Conservation (phyloP, 2,888 invertebrate species). For the Linnaemya tessellans region DNA sequence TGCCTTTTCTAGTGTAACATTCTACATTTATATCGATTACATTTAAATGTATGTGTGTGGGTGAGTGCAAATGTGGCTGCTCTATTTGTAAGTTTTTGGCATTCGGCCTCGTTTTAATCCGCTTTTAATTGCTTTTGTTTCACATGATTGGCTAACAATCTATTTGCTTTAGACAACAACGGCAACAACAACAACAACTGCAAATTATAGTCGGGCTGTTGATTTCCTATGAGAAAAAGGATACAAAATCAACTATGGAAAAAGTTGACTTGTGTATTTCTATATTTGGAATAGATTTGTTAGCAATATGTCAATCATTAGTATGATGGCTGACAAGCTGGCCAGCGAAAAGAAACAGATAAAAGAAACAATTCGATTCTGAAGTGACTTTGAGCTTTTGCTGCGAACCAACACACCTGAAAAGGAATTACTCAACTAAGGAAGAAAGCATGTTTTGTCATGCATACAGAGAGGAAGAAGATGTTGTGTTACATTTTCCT, state of each 20-base stretch:
- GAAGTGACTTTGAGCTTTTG: slow-evolving; percentile 9
- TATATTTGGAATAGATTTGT: slow-evolving; percentile 15
- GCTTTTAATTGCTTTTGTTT: slow-evolving; percentile 82
- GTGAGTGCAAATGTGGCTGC: background rate
- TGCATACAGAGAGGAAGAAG: background rate
- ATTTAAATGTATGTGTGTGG: slow-evolving; percentile 21
- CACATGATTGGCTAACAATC: slow-evolving; percentile 79
- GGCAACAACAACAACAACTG: slow-evolving; percentile 13
- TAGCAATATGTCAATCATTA: slow-evolving; percentile 48
- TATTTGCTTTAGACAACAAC: slow-evolving; percentile 60
- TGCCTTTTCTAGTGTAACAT: background rate
- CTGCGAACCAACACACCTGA: slow-evolving; percentile 5
- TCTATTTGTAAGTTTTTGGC: slow-evolving; percentile 22
- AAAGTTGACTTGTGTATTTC: background rate
- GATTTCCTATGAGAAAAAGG: background rate
- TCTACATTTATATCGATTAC: slow-evolving; percentile 19
- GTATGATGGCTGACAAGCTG: slow-evolving; percentile 31
- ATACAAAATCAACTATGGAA: background rate
- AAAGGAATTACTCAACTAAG: background rate
- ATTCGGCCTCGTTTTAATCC: slow-evolving; percentile 75
- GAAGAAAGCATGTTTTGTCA: slow-evolving; percentile 14
- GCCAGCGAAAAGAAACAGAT: background rate
- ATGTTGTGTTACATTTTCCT: background rate
- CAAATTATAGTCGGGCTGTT: background rate
- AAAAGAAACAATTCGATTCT: slow-evolving; percentile 27